These are phyloP conservation scores for Ariolimax columbianus DNA, from an alignment of 2,888 invertebrate species.

Conservation along the genomic window DNA sequence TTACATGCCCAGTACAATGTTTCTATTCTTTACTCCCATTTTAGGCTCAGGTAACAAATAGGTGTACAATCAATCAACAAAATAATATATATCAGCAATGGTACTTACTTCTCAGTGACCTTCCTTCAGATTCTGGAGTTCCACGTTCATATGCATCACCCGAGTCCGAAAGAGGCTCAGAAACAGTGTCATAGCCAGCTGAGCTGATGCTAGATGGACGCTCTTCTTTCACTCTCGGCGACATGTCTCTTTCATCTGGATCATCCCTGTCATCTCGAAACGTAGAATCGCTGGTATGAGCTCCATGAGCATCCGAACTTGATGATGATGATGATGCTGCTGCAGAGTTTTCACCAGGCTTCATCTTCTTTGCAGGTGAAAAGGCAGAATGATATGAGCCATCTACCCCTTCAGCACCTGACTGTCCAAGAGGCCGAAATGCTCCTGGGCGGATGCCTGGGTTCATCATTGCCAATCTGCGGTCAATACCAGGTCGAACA, in stretches of 20 bases:
- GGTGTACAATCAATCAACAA: neutral
- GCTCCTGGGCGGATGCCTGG: conserved; percentile 59
- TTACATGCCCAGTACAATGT: neutral
- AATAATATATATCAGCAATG: neutral
- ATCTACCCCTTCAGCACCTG: conserved; percentile 57
- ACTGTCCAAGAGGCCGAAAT: conserved; percentile 66
- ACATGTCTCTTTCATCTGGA: conserved; percentile 54
- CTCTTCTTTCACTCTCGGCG: conserved; percentile 66
- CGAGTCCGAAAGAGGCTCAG: conserved; percentile 69
- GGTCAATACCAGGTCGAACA: conserved; percentile 67
- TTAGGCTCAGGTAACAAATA: neutral
- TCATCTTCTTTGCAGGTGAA: conserved; percentile 71
- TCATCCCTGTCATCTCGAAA: conserved; percentile 53
- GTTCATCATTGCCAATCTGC: conserved; percentile 64
- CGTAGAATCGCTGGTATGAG: conserved; percentile 42
- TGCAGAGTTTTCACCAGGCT: conserved; percentile 59
- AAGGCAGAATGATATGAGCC: conserved; percentile 72
- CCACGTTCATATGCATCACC: conserved; percentile 68
- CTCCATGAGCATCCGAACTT: conserved; percentile 53
- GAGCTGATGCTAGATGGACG: conserved; percentile 71
- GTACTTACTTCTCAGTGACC: conserved; percentile 72
- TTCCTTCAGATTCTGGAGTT: conserved; percentile 72
- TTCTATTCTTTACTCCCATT: neutral
- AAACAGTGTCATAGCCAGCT: conserved; percentile 67
- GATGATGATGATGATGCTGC: conserved; percentile 43